phyloP scores from a whole-genome alignment of 2,113 vertebrate genomes.

The Hyperopisus bebe region DNA sequence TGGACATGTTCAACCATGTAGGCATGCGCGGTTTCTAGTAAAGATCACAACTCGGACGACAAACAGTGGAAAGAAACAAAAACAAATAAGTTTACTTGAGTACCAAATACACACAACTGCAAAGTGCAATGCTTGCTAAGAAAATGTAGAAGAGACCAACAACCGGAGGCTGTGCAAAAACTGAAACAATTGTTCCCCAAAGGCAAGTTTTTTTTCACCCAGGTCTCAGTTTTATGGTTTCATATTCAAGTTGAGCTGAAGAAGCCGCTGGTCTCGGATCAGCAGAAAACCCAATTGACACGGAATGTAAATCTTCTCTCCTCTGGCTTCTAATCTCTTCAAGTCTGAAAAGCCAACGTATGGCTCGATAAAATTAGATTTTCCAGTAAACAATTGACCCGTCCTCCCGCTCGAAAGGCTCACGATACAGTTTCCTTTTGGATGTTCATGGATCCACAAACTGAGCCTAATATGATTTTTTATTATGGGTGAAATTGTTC shows the following conservation, averaged over 20 bases:
- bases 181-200: background rate
- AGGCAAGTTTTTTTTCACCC: background rate
- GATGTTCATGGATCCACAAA: background rate
- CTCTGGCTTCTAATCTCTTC: background rate
- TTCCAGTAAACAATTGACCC: conserved; percentile 2
- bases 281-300: background rate
- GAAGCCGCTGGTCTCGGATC: background rate
- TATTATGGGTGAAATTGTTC: background rate
- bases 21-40: background rate
- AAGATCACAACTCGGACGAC: background rate
- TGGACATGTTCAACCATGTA: background rate
- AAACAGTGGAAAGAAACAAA: background rate
- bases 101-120: background rate
- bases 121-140: background rate
- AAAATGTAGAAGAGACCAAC: background rate
- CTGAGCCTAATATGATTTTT: background rate
- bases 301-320: conserved; percentile 5
- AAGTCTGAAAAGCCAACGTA: background rate
- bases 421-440: background rate
- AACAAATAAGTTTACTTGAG: background rate
- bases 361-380: background rate
- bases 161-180: background rate
- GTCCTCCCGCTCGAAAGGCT: background rate
- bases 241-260: background rate
- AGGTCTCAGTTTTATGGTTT: background rate